Base-by-base conservation (phyloP, 2,113 vertebrate genomes). In the Hiodon tergisus region DNA sequence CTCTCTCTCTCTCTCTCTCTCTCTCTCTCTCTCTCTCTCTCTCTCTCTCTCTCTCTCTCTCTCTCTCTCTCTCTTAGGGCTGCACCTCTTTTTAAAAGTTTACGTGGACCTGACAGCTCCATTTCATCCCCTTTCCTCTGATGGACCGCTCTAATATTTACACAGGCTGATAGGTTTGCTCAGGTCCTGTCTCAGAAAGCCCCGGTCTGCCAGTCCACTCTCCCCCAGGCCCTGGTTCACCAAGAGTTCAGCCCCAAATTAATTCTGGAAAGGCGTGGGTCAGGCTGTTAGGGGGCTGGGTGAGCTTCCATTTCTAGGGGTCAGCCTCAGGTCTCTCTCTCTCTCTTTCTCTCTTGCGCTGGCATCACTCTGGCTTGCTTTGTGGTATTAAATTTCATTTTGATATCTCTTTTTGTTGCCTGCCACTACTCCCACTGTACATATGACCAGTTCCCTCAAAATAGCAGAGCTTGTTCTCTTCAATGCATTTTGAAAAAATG, bases 121-220 rank as follows among this genome's bases (percentile, higher is more conserved):
- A 83, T 92, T 91, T 92, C 90, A 90, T 83, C 80, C 86, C 83
- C 85, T 80, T 84, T 85, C 86, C 87, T 89, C 86, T 88, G 87
- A 75, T 82, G 88, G 88, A 83, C 88, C 88, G 61, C 85, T 91
- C 92, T 91, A 93, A 86, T 94, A 94, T 94, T 95, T 94, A 93
- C 90, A 88, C 90, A 94, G 89, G 83, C 85, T 91, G 91, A 93
- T 31, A 31, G 31, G 31, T 31, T 92, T 88, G 87, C 90, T 89
- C 87, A 87, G 86, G 86, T 83, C 87, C 85, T 78, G 84, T 85
- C 86, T 31, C 31, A 31, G 31, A 31, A 31, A 31, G 31, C 31
- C 31, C 31, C 31, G 31, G 31, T 31, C 31, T 59, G 83, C 85
- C 79, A 81, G 81, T 81, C 81, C 60, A 67, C 85, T 78, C 67